Evolutionary conservation across 2,888 invertebrate species (phyloP).

Genomic region (Xestia ashworthii): DNA sequence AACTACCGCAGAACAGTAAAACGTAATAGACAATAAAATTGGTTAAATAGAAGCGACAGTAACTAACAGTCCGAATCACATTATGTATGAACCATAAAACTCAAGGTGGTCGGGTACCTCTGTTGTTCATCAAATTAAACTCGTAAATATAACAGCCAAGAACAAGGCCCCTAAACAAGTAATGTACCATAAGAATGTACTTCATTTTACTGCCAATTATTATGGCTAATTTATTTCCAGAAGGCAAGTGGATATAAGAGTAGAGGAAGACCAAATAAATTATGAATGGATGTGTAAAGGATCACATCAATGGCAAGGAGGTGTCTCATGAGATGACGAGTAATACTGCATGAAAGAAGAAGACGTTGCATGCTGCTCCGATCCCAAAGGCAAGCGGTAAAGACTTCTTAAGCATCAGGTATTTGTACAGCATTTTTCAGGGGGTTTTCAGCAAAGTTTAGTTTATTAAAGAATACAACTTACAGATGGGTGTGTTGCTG

Average conservation of each 20-base stretch:
- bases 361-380: too few species aligned
- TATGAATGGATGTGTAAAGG: too few species aligned
- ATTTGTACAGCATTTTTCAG: background rate
- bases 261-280: too few species aligned
- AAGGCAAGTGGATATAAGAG: background rate
- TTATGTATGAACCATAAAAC: constrained; percentile 41
- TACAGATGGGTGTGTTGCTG: background rate
- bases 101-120: constrained; percentile 48
- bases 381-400: too few species aligned
- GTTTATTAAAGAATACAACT: too few species aligned
- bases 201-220: constrained; percentile 3
- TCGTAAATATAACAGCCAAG: constrained; percentile 32
- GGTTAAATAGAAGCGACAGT: constrained; percentile 47
- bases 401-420: background rate
- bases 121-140: constrained; percentile 29
- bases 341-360: too few species aligned
- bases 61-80: constrained; percentile 44
- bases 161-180: constrained; percentile 37
- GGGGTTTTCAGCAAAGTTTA: background rate
- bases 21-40: constrained; percentile 40
- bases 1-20: constrained; percentile 34
- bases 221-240: background rate
- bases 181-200: background rate
- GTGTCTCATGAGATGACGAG: too few species aligned
- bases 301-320: too few species aligned